Base-by-base conservation (phyloP, 92 coral and sea anemone genomes). In the Zoanthus sociatus region DNA sequence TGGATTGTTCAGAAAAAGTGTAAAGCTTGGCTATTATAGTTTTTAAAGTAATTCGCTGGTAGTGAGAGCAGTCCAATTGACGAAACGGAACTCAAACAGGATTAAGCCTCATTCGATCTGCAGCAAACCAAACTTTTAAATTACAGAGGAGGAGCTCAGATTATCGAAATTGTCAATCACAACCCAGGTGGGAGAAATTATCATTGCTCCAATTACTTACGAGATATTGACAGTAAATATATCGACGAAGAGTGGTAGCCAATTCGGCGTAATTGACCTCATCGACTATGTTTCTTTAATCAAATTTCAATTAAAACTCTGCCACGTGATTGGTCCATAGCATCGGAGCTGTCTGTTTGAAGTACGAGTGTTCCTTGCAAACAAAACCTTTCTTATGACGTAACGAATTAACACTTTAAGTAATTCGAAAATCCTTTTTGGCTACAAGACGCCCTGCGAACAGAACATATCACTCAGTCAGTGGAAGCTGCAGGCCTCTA, bases 391-490 rank as follows among this genome's bases (percentile, higher is more conserved):
- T 88, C 90, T 89, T 84, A 82, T 94, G 94, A 94, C 97, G 99
- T 92, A 94, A 91, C 95, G 94, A 83, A 93, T 97, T 92, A 97
- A 92, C 96, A 95, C 99, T 91, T 94, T 84, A 90, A 95, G 98
- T 97, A 97, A 97, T 95, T 92, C 98, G 95, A 87, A 95, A 97
- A 97, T 97, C 99, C 99, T 89, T 97, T 96, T 95, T 93, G 93
- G 96, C 87, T 91, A 94, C 98, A 94, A 94, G 94, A 92, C 98
- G 94, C 87, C 79, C 88, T 89, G 96, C 94, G 84, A 87, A 94
- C 92, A 83, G 91, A 83, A 86, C 78, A 94, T 72, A 93, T 93
- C 89, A 89, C 94, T 85, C 98, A 94, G 93, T 94, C 86, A 89
- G 93, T 86, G 92, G 77, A 92, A 91, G 79, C 75, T 88, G 78